Evolutionary conservation across 2,797 vertebrate genomes (phyloP), one percentile per base, ranked within the genome.

Genomic region (Lateolabrax maculatus): DNA sequence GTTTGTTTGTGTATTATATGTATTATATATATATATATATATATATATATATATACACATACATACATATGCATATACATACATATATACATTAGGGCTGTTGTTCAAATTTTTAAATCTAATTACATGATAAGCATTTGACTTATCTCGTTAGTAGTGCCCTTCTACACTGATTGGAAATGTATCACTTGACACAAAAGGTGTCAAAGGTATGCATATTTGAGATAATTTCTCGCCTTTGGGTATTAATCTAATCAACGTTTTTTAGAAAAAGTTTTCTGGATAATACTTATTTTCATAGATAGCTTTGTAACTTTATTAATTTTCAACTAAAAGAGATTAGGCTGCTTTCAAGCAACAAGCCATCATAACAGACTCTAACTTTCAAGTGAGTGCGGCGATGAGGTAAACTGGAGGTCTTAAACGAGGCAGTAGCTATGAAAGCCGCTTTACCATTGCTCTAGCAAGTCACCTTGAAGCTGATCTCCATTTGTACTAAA

Each of bases 401-500:
- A 61, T 53, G 49, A 84, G 71, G 83, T 84, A 81, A 80, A 80
- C 72, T 73, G 57, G 77, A 77, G 69, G 83, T 80, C 64, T 81
- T 65, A 53, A 61, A 79, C 57, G 58, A 83, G 58, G 66, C 52
- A 62, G 74, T 44, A 63, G 69, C 64, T 68, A 43, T 68, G 71
- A 81, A 83, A 74, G 77, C 13, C 53, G 71, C 60, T 48, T 63
- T 65, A 73, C 34, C 52, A 66, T 43, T 73, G 70, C 63, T 63
- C 62, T 27, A 49, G 29, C 51, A 43, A 78, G 84, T 85, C 77
- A 91, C 75, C 62, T 79, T 82, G 70, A 62, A 61, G 43, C 52
- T 72, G 61, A 80, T 85, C 87, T 84, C 70, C 80, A 87, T 85
- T 71, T 71, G 52, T 66, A 72, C 69, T 72, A 55, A 63, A 86